phyloP scores from a whole-genome alignment of 2,113 vertebrate species.

The Barnardius zonarius region DNA sequence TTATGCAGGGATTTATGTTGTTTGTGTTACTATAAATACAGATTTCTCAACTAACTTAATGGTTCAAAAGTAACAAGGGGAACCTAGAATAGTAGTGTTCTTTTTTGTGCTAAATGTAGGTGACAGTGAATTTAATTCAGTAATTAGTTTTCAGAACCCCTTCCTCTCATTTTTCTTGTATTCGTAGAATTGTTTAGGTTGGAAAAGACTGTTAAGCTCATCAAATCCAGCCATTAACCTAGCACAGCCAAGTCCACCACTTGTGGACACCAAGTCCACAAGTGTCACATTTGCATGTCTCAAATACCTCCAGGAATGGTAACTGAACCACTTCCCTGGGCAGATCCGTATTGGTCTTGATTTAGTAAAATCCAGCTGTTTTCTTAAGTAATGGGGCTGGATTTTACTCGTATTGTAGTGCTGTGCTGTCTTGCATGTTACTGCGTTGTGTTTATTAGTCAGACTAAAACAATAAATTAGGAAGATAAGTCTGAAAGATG shows the following conservation, averaged over 20 bases:
- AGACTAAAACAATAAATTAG: background rate
- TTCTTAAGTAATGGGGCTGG: background rate
- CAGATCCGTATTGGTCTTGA: background rate
- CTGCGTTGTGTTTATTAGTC: background rate
- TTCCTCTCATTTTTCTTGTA: background rate
- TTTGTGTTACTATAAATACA: background rate
- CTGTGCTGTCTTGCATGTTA: background rate
- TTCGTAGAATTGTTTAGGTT: background rate
- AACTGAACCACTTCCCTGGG: background rate
- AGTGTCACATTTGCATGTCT: background rate
- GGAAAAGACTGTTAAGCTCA: background rate
- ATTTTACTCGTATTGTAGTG: background rate
- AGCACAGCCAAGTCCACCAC: background rate
- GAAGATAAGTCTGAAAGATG: background rate
- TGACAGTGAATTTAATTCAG: background rate
- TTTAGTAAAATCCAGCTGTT: background rate
- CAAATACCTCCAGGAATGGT: background rate
- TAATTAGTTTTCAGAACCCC: background rate
- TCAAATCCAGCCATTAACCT: background rate
- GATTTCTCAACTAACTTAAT: background rate
- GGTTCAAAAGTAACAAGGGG: background rate
- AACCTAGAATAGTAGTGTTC: background rate
- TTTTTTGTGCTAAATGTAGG: background rate
- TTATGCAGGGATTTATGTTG: background rate
- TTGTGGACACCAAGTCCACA: too few relatives aligned